Conservation (phyloP, 2,113 vertebrate genomes). For the Apeltes quadracus region DNA sequence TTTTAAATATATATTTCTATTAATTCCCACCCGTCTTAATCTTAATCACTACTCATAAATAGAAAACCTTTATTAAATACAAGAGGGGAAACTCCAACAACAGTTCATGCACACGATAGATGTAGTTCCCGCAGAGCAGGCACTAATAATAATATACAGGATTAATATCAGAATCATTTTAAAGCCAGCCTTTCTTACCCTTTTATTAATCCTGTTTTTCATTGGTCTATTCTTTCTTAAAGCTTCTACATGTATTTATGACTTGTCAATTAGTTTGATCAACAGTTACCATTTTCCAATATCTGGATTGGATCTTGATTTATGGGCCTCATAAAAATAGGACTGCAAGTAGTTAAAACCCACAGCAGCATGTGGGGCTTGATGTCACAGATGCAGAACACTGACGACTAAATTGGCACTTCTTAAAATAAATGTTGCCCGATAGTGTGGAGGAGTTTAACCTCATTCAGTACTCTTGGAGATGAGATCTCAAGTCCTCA, state of each 20-base stretch:
- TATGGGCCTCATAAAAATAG: slow-evolving; percentile 16
- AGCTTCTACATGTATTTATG: not conserved
- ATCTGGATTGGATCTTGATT: slow-evolving; percentile 4
- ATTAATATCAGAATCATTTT: too few relatives aligned
- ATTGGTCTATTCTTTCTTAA: slow-evolving; percentile 16
- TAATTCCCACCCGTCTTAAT: not conserved
- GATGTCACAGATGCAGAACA: not conserved
- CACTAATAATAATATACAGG: too few relatives aligned
- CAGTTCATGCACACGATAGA: too few relatives aligned
- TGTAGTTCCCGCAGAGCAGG: too few relatives aligned
- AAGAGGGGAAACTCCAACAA: too few relatives aligned
- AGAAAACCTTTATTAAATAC: too few relatives aligned
- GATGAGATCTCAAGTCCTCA: not conserved
- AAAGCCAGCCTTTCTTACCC: too few relatives aligned
- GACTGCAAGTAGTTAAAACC: not conserved
- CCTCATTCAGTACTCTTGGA: slow-evolving; percentile 11
- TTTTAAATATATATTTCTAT: not conserved
- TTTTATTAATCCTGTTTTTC: not conserved
- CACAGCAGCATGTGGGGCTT: not conserved
- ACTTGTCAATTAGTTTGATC: too few relatives aligned
- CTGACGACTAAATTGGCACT: not conserved
- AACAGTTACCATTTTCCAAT: not conserved
- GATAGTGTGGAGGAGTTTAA: not conserved
- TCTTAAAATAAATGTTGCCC: not conserved
- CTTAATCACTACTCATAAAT: slow-evolving; percentile 5